Conservation (phyloP, 2,797 vertebrate genomes). For the Pseudocheirus occidentalis region DNA sequence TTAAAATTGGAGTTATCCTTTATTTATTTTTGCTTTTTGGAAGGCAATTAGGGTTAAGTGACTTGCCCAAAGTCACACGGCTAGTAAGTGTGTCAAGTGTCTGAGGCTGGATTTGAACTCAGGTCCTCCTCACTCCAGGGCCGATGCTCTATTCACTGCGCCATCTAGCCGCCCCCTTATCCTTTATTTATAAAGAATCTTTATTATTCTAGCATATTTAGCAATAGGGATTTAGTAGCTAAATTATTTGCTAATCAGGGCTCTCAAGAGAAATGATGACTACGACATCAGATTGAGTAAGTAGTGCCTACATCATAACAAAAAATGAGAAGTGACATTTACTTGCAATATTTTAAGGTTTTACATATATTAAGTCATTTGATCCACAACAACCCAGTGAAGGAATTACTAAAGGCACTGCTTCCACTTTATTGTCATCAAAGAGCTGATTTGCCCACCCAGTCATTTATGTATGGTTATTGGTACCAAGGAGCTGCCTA, state of each 20-base stretch:
- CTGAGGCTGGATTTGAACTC: too few species aligned
- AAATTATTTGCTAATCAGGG: slow-evolving; percentile 5
- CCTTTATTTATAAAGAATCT: background rate
- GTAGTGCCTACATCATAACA: background rate
- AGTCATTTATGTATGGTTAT: background rate
- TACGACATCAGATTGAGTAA: slow-evolving; percentile 28
- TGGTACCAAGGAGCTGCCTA: background rate
- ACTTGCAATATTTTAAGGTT: background rate
- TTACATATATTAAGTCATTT: background rate
- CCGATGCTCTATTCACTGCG: too few species aligned
- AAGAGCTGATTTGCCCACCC: background rate
- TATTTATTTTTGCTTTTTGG: background rate
- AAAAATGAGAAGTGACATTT: background rate
- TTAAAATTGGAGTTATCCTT: slow-evolving; percentile 28
- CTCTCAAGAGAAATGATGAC: slow-evolving; percentile 22
- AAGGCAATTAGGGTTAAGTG: too few species aligned
- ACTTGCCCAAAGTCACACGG: too few species aligned
- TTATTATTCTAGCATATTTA: slow-evolving; percentile 4
- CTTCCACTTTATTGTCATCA: background rate
- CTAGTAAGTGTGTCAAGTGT: too few species aligned
- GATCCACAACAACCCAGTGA: background rate
- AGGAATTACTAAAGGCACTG: background rate
- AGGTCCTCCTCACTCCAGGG: too few species aligned
- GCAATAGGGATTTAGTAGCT: slow-evolving; percentile 48
- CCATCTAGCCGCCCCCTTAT: background rate